Conservation (phyloP, 2,888 invertebrate species). For the Pharmacophagus antenor region DNA sequence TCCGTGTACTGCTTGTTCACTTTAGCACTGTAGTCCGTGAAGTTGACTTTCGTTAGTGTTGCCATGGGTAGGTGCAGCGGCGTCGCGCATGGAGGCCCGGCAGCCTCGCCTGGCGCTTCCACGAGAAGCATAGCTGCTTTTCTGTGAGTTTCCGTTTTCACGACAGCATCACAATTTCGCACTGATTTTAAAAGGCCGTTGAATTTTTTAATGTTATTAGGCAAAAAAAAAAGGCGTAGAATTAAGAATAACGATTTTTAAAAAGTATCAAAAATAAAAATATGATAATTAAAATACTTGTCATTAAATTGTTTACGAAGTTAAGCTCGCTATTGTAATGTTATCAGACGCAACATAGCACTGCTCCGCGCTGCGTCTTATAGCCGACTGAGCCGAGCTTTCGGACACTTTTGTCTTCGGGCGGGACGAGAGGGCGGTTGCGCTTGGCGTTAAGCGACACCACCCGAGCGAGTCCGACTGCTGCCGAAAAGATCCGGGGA, state of each 20-base stretch:
- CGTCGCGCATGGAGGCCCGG: slow-evolving; percentile 81
- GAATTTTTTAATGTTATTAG: slow-evolving; percentile 12
- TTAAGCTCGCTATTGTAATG: slow-evolving; percentile 40
- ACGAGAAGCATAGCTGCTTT: slow-evolving; percentile 87
- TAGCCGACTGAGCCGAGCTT: slow-evolving; percentile 70
- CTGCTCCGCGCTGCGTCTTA: slow-evolving; percentile 60
- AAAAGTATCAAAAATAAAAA: slow-evolving; percentile 32
- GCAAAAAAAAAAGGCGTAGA: slow-evolving; percentile 19
- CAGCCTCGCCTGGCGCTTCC: slow-evolving; percentile 87
- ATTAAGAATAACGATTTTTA: slow-evolving; percentile 13
- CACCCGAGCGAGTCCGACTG: slow-evolving; percentile 49
- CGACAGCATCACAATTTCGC: slow-evolving; percentile 54
- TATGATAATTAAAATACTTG: slow-evolving; percentile 30
- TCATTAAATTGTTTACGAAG: slow-evolving; percentile 45
- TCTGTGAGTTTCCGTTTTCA: slow-evolving; percentile 63
- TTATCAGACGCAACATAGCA: slow-evolving; percentile 45
- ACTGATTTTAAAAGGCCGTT: slow-evolving; percentile 49
- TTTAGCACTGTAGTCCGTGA: slow-evolving; percentile 76
- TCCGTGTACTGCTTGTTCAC: slow-evolving; percentile 64
- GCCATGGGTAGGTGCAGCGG: slow-evolving; percentile 73
- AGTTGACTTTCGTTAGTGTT: slow-evolving; percentile 68
- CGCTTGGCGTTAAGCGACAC: slow-evolving; percentile 53
- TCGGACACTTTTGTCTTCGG: slow-evolving; percentile 50
- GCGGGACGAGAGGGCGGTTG: slow-evolving; percentile 74
- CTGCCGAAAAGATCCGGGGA: slow-evolving; percentile 40